Base-by-base conservation (phyloP, 2,113 vertebrate species). In the Odobenus rosmarus region DNA sequence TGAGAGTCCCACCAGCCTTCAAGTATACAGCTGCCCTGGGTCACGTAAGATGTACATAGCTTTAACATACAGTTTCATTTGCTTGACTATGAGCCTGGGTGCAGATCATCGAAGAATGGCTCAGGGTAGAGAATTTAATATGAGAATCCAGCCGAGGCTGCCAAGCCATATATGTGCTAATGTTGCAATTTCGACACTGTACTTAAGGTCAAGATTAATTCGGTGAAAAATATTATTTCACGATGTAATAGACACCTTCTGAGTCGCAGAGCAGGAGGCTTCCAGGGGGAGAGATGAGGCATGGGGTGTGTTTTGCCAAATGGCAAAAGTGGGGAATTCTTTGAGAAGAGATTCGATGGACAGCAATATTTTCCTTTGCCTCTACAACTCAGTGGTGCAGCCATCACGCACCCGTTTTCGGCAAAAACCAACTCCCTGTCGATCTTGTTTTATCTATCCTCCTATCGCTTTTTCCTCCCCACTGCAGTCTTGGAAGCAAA, bases 201-300 rank as follows among this genome's bases (percentile, higher is more conserved):
- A 90, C 74, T 90, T 96, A 39, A 96, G 92, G 94, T 95, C 94
- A 95, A 90, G 76, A 94, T 92, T 90, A 93, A 97, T 95, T 96
- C 83, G 67, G 87, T 90, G 84, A 79, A 61, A 97, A 96, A 85
- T 92, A 90, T 64, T 83, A 92, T 95, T 97, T 95, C 42, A 36
- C 31, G 11, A n/a, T 24, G 49, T 90, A 51, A 79, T 49, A 77
- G 93, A 81, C 53, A 57, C 51, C 76, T 90, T 89, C 80, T n/a
- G 95, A 93, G 62, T 39, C n/a, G 33, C 42, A 55, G 39, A 42
- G 26, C 49, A 21, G 61, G 49, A 62, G 31, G 39, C n/a, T 57
- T 9, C 79, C 39, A 3, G 90, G 83, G 87, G 26, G 14, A 42
- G 0, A 7, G 46, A 9, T 28, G 61, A 90, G 77, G 36, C 11